phyloP scores from a whole-genome alignment of 37 sponge, comb jelly and placozoan species.

The Oscarella lobularis region DNA sequence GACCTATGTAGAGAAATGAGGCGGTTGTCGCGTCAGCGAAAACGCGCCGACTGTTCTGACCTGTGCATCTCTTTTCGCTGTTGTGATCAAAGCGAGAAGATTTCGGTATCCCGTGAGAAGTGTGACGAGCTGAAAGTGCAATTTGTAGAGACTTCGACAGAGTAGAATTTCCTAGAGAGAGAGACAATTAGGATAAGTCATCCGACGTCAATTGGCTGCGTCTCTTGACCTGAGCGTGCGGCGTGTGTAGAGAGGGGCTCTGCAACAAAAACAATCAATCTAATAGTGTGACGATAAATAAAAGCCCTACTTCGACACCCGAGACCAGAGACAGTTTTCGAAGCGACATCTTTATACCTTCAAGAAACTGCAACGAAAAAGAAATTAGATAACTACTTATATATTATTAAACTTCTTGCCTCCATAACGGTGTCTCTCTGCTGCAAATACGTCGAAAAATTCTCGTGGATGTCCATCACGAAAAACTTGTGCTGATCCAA shows the following conservation, averaged over 20 bases:
- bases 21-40: too few relatives aligned
- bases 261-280: not conserved
- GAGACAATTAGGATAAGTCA: not conserved
- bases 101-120: conserved; percentile 55
- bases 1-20: too few relatives aligned
- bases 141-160: conserved; percentile 51
- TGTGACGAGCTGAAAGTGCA: conserved; percentile 69
- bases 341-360: not conserved
- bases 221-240: too few relatives aligned
- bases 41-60: too few relatives aligned
- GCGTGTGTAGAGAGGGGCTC: conserved; percentile 4
- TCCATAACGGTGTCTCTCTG: conserved; percentile 39
- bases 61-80: conserved; percentile 13
- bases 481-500: conserved; percentile 46
- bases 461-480: conserved; percentile 44
- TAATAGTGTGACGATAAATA: too few relatives aligned
- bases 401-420: conserved; percentile 10
- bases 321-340: not conserved
- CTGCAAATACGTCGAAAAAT: conserved; percentile 26
- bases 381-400: not conserved
- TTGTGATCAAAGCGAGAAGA: conserved; percentile 17
- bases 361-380: not conserved
- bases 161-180: conserved; percentile 34
- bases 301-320: not conserved
- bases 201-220: too few relatives aligned